Conservation (phyloP, 2,888 invertebrate genomes). For the Platycnemis pennipes region DNA sequence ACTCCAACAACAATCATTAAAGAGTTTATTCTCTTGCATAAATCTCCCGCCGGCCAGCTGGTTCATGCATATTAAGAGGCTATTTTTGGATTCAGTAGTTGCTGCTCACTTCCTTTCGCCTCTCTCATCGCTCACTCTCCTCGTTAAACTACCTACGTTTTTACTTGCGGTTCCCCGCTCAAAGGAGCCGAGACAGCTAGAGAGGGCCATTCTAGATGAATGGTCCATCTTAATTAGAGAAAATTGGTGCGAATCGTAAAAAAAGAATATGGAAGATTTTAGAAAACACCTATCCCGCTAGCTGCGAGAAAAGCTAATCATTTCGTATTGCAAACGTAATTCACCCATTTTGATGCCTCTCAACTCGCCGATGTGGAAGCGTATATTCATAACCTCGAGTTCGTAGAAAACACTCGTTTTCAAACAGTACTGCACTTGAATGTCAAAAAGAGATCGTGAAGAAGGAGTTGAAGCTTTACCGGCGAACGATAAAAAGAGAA, state of each 20-base stretch:
- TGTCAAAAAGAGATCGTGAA: too few relatives aligned
- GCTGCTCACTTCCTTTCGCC: neutral
- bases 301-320: too few relatives aligned
- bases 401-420: too few relatives aligned
- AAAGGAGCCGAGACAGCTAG: neutral
- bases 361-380: too few relatives aligned
- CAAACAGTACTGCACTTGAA: too few relatives aligned
- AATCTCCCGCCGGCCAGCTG: neutral
- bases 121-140: neutral
- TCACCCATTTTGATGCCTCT: too few relatives aligned
- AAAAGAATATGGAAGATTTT: too few relatives aligned
- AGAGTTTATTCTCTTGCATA: neutral
- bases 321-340: too few relatives aligned
- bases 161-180: neutral
- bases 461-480: too few relatives aligned
- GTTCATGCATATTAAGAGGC: neutral
- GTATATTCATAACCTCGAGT: too few relatives aligned
- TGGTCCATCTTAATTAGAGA: neutral
- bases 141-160: neutral
- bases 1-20: slow-evolving; percentile 9
- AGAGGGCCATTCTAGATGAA: neutral
- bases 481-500: too few relatives aligned
- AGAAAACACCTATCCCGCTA: too few relatives aligned
- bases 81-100: neutral
- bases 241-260: neutral